These are phyloP conservation scores for Coranthus polyacanthus DNA, from an alignment of 2,797 vertebrate genomes.

Conservation along the genomic window DNA sequence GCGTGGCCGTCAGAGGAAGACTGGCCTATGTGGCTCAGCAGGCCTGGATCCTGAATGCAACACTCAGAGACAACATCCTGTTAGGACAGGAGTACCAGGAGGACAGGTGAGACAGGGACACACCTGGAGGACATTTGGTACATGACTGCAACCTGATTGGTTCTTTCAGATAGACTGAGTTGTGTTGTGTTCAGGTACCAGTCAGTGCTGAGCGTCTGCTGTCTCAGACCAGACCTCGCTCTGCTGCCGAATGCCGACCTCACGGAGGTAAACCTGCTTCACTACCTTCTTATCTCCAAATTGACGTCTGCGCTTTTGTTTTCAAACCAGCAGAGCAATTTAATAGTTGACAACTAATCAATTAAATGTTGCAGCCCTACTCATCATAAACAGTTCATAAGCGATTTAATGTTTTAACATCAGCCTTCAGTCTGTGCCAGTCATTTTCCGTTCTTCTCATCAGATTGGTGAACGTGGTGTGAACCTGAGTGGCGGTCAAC, in stretches of 20 bases:
- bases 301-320: too few species aligned
- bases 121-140: constrained; percentile 86
- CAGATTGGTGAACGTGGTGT: constrained; percentile 94
- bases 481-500: constrained; percentile 93
- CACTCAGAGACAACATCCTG: constrained; percentile 93
- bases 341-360: too few species aligned
- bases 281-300: background rate
- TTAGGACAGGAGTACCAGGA: constrained; percentile 93
- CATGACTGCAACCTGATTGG: too few species aligned
- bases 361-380: too few species aligned
- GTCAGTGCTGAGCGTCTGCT: constrained; percentile 89
- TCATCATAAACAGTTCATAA: too few species aligned
- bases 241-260: constrained; percentile 91
- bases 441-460: background rate
- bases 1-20: constrained; percentile 87
- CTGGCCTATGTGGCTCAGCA: constrained; percentile 95
- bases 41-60: constrained; percentile 94
- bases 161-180: background rate
- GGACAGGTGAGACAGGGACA: constrained; percentile 84
- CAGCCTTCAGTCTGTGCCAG: too few species aligned
- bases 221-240: constrained; percentile 90
- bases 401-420: too few species aligned
- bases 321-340: too few species aligned
- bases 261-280: constrained; percentile 90
- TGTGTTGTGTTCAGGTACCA: constrained; percentile 86